Evolutionary conservation across 2,888 invertebrate genomes (phyloP).

Genomic region (Merodon equestris): DNA sequence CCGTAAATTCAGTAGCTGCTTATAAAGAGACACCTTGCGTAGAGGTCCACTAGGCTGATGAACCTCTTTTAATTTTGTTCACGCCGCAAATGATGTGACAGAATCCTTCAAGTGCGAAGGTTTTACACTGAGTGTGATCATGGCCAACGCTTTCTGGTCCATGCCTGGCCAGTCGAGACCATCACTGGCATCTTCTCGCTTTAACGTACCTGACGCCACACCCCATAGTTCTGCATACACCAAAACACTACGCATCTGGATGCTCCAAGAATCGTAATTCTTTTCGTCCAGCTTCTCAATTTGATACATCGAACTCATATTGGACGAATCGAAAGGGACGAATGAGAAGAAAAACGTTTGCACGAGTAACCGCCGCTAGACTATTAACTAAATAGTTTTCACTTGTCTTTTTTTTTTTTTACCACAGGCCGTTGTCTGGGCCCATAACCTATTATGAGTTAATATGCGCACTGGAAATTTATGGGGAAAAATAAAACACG

Average conservation of each 20-base stretch:
- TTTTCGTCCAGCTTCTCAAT: too few species aligned
- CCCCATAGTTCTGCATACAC: slow-evolving; percentile 44
- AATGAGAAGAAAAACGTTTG: too few species aligned
- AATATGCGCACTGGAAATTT: too few species aligned
- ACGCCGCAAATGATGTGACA: slow-evolving; percentile 34
- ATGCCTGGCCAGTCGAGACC: too few species aligned
- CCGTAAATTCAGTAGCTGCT: slow-evolving; percentile 31
- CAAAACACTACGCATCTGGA: slow-evolving; percentile 46
- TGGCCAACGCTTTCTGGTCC: slow-evolving; percentile 48
- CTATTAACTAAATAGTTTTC: too few species aligned
- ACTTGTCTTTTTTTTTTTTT: too few species aligned
- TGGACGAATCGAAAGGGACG: slow-evolving; percentile 1
- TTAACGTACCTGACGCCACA: slow-evolving; percentile 3
- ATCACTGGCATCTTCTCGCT: too few species aligned
- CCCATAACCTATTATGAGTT: slow-evolving; percentile 54
- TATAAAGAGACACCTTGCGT: too few species aligned
- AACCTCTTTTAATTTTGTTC: slow-evolving; percentile 29
- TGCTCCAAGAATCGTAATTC: too few species aligned
- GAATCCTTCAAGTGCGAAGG: slow-evolving; percentile 50
- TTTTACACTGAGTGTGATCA: slow-evolving; percentile 41
- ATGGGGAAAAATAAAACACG: too few species aligned
- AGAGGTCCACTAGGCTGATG: slow-evolving; percentile 40
- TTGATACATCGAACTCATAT: slow-evolving; percentile 34
- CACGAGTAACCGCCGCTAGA: too few species aligned
- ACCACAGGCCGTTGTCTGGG: slow-evolving; percentile 38